Percentiles rank a stretch among this genome's conserved stretches.
phyloP scores from a whole-genome alignment of 2,797 vertebrate genomes.

The Acomys russatus region DNA sequence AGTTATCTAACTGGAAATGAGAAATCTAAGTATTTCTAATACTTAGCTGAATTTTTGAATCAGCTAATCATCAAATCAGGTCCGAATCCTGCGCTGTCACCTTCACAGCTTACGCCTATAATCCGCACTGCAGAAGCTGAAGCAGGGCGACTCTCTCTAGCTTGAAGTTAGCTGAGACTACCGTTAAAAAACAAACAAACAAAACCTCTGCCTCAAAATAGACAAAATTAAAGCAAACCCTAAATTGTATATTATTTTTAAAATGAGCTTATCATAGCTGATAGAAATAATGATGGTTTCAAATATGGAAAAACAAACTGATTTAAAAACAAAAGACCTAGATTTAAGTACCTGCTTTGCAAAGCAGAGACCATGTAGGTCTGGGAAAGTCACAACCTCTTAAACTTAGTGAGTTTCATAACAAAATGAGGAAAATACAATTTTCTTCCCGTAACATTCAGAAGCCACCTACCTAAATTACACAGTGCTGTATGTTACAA shows the following conservation, averaged over 20 bases:
- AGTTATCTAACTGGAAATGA: neutral
- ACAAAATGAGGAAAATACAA: neutral
- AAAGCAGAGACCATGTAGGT: neutral
- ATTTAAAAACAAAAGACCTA: neutral
- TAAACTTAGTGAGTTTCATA: neutral
- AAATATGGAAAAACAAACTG: conserved; percentile 37
- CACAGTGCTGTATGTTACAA: neutral
- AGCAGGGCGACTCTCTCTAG: neutral
- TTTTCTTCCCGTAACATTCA: neutral
- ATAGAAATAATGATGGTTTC: neutral
- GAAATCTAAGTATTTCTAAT: neutral
- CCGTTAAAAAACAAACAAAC: neutral
- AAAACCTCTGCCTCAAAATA: neutral
- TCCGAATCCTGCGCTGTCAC: neutral
- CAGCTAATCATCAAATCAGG: neutral
- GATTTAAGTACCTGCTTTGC: neutral
- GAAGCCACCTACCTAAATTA: neutral
- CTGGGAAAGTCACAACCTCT: neutral
- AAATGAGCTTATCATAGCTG: neutral
- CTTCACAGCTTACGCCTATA: neutral
- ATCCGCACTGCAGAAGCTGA: neutral
- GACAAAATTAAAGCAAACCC: neutral
- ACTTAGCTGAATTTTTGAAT: neutral
- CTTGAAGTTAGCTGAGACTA: neutral
- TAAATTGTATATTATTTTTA: conserved; percentile 3